These are phyloP conservation scores for Sylvietta virens DNA, from an alignment of 2,113 vertebrate genomes.

Conservation along the genomic window DNA sequence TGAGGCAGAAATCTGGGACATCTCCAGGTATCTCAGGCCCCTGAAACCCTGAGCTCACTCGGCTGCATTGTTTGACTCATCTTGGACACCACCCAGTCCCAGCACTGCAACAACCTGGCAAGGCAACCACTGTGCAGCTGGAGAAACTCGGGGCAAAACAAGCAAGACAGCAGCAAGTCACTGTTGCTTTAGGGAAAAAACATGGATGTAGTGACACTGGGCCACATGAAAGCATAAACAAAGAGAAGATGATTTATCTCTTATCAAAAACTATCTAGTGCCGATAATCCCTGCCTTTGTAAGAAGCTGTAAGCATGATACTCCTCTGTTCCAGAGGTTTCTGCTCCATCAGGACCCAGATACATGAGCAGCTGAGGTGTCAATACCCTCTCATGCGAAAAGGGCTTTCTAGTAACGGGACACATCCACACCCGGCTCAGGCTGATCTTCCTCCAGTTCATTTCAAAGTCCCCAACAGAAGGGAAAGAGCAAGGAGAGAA, in stretches of 20 bases:
- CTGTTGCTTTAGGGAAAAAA: not conserved
- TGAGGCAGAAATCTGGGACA: not conserved
- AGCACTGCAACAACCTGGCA: not conserved
- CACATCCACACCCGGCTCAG: not conserved
- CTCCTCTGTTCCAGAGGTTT: not conserved
- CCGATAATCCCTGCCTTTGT: not conserved
- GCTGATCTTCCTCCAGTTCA: not conserved
- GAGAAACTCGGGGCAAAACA: not conserved
- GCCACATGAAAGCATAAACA: not conserved
- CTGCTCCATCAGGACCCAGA: not conserved
- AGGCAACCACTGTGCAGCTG: not conserved
- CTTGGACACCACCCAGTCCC: not conserved
- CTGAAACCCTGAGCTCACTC: fast-evolving
- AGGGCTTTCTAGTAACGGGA: not conserved
- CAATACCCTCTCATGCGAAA: not conserved
- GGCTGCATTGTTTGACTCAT: not conserved
- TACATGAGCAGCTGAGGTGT: not conserved
- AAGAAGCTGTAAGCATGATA: not conserved
- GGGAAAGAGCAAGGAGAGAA: not conserved
- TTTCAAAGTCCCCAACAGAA: not conserved
- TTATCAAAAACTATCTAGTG: not conserved
- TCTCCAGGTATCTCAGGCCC: not conserved
- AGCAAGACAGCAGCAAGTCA: not conserved
- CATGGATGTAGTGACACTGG: not conserved
- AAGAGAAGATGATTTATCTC: not conserved